A percentile compares a stretch with the other conserved stretches of the same genome.
Conservation (phyloP, 1,140 invertebrate genomes). For the Diploscapter pachys region DNA sequence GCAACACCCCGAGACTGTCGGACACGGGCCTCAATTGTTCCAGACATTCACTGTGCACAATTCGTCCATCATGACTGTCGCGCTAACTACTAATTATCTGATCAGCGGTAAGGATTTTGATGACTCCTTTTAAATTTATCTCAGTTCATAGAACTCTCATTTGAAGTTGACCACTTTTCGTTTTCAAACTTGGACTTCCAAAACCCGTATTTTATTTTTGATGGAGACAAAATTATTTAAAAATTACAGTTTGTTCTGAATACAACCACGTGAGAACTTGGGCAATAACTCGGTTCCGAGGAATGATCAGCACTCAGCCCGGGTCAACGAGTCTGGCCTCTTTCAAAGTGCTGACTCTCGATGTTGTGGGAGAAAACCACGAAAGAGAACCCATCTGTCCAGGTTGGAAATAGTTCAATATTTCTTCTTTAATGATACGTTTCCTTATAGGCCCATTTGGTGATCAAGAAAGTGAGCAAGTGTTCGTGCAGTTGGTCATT, state of each 20-base stretch:
- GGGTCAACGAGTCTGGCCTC: slow-evolving; percentile 91
- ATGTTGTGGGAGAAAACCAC: slow-evolving; percentile 66
- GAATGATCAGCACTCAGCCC: slow-evolving; percentile 93
- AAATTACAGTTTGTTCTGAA: slow-evolving; percentile 78
- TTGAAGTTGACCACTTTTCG: no score
- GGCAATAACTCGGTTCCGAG: slow-evolving; percentile 87
- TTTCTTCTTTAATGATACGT: neutral
- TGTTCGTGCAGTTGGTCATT: slow-evolving; percentile 95
- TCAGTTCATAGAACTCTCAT: neutral
- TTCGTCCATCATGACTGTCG: slow-evolving; percentile 89
- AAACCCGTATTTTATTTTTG: no score
- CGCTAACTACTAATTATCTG: slow-evolving; percentile 89
- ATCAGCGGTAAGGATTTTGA: slow-evolving; percentile 70
- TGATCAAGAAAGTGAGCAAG: slow-evolving; percentile 92
- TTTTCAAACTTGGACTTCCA: no score
- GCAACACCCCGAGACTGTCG: slow-evolving; percentile 95
- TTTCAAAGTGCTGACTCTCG: slow-evolving; percentile 85
- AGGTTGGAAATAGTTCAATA: slow-evolving; percentile 35
- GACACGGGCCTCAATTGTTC: slow-evolving; percentile 91
- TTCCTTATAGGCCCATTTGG: slow-evolving; percentile 78
- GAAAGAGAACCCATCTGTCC: slow-evolving; percentile 69
- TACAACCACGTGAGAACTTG: slow-evolving; percentile 96
- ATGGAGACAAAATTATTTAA: no score
- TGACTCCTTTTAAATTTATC: slow-evolving; percentile 18
- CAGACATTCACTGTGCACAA: slow-evolving; percentile 97